These are phyloP conservation scores for Eriosoma lanigerum DNA, from an alignment of 1,140 invertebrate genomes.

Conservation along the genomic window DNA sequence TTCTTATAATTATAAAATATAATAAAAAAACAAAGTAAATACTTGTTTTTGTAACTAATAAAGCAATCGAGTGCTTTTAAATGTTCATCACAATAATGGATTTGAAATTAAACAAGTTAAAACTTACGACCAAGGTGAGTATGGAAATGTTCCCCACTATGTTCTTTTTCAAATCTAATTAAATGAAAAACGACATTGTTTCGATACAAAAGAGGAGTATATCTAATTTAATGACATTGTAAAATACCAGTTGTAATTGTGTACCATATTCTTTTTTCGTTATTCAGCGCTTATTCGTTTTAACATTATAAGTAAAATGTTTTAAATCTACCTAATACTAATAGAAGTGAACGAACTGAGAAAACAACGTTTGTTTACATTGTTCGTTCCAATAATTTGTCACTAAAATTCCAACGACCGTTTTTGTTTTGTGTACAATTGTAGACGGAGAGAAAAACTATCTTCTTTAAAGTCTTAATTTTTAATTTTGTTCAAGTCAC, in stretches of 20 bases:
- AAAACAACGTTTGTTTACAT: neutral
- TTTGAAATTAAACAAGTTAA: neutral
- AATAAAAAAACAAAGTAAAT: no score
- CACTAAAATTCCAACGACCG: neutral
- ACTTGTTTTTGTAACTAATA: no score
- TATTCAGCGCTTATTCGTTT: neutral
- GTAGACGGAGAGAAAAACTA: no score
- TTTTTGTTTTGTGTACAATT: conserved; percentile 11
- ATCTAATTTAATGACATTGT: neutral
- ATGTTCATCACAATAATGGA: no score
- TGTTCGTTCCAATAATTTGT: neutral
- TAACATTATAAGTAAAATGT: no score
- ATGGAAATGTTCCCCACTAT: neutral
- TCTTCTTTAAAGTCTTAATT: no score
- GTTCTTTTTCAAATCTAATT: neutral
- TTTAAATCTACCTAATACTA: neutral
- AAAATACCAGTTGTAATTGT: neutral
- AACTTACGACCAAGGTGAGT: neutral
- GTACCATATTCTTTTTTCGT: neutral
- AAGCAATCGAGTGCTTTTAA: no score
- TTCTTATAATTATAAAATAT: no score
- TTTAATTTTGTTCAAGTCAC: no score
- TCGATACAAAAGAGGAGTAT: neutral
- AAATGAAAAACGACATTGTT: neutral
- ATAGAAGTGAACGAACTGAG: neutral